Evolutionary conservation across 2,797 vertebrate genomes (phyloP).

Genomic region (Darevskia nairensis): DNA sequence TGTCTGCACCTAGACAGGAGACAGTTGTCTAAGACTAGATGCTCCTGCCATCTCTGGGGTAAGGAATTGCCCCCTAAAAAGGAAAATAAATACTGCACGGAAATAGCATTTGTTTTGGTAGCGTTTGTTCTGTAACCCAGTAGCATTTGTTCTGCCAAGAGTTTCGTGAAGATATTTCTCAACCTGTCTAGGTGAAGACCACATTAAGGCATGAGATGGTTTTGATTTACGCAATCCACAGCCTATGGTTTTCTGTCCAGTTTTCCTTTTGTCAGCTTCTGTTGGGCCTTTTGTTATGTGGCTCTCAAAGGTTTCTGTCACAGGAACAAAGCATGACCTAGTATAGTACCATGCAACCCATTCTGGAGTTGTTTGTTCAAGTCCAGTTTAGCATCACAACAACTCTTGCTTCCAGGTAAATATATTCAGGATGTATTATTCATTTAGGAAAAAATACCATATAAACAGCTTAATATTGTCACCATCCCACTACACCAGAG

Average conservation of each 20-base stretch:
- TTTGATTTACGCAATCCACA: not conserved
- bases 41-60: not conserved
- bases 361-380: not conserved
- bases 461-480: no score
- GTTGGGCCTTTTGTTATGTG: not conserved
- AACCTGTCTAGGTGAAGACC: not conserved
- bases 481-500: no score
- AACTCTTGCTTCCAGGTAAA: not conserved
- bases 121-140: not conserved
- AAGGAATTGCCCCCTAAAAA: not conserved
- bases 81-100: conserved; percentile 11
- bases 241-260: not conserved
- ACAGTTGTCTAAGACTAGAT: not conserved
- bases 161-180: not conserved
- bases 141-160: not conserved
- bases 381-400: not conserved
- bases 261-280: not conserved
- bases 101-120: not conserved
- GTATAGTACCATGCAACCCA: no score
- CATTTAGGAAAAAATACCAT: fast-evolving
- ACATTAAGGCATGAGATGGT: not conserved
- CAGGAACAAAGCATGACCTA: not conserved
- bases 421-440: not conserved
- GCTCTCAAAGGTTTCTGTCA: not conserved
- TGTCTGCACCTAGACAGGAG: conserved; percentile 42